Conservation (phyloP, 2,113 vertebrate genomes). For the Nipponia nippon region DNA sequence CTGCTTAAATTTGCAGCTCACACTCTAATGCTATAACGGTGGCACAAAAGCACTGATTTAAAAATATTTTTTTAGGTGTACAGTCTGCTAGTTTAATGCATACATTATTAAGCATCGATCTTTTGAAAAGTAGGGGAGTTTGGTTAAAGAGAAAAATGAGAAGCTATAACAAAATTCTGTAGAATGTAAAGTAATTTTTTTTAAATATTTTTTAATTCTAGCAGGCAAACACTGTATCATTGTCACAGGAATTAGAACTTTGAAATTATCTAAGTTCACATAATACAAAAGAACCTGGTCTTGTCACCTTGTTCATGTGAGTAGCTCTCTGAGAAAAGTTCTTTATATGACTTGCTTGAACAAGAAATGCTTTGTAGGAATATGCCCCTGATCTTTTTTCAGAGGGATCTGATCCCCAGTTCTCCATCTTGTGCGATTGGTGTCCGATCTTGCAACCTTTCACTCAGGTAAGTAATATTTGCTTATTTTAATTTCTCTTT, state of each 20-base stretch:
- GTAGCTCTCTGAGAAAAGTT: not conserved
- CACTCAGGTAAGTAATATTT: not conserved
- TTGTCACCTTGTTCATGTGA: not conserved
- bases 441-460: not conserved
- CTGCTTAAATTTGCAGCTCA: not conserved
- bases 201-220: not conserved
- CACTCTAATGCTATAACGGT: not conserved
- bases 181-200: not conserved
- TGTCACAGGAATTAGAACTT: not conserved
- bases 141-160: not conserved
- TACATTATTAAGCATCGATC: not conserved
- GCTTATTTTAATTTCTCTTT: not conserved
- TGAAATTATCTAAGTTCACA: not conserved
- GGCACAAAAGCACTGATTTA: not conserved
- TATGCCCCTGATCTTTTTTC: not conserved
- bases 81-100: not conserved
- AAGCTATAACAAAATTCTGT: not conserved
- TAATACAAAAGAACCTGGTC: not conserved
- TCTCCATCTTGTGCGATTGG: accelerated
- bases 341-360: not conserved
- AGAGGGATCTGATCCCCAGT: not conserved
- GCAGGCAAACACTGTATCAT: not conserved
- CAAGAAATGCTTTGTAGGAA: not conserved
- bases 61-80: not conserved
- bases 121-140: not conserved